Percentiles rank a stretch among this genome's conserved stretches.
These are phyloP conservation scores for Leptinotarsa defecta DNA, from an alignment of 1,140 invertebrate genomes.

Conservation along the genomic window DNA sequence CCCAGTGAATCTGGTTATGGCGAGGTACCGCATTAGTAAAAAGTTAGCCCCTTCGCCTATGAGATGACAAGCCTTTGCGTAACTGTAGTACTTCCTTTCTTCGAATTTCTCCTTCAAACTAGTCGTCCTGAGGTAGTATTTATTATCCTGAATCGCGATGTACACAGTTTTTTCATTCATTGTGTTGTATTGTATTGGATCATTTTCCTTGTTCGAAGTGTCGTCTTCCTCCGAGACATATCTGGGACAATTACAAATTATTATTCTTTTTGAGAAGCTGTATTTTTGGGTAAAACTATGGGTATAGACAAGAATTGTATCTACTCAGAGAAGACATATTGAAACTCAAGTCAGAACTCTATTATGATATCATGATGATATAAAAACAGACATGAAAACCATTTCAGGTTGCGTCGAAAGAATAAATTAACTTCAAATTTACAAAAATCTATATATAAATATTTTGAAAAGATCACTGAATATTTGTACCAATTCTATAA, in stretches of 20 bases:
- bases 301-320: too few relatives aligned
- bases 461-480: too few relatives aligned
- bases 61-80: conserved; percentile 56
- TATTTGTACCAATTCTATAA: too few relatives aligned
- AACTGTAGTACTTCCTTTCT: conserved; percentile 58
- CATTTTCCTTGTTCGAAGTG: not conserved
- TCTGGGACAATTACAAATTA: not conserved
- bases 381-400: too few relatives aligned
- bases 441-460: too few relatives aligned
- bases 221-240: not conserved
- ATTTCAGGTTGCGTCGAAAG: too few relatives aligned
- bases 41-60: conserved; percentile 67
- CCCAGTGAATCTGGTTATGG: conserved; percentile 60
- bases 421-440: too few relatives aligned
- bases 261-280: not conserved
- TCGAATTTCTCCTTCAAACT: conserved; percentile 57
- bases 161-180: conserved; percentile 37
- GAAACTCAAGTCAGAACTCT: too few relatives aligned
- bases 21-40: conserved; percentile 64
- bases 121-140: conserved; percentile 50
- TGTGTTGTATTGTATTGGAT: not conserved
- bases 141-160: conserved; percentile 40
- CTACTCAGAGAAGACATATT: too few relatives aligned
- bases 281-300: too few relatives aligned
- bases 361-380: too few relatives aligned